Evolutionary conservation across 2,888 invertebrate species (phyloP), one percentile per base, ranked within the genome.

Genomic region (Rhaphigaster nebulosa): DNA sequence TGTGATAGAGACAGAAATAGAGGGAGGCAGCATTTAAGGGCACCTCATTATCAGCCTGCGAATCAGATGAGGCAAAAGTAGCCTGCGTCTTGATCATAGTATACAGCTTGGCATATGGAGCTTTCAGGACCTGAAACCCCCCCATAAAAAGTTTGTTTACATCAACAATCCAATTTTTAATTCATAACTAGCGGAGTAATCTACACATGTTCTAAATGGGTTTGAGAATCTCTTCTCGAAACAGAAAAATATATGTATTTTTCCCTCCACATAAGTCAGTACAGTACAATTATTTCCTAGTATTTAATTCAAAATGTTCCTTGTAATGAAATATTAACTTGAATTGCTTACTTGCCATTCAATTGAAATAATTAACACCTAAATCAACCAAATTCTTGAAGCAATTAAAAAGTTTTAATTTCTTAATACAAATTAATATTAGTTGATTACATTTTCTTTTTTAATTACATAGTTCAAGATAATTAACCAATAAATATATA

Each of bases 81-180:
- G 97, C 98, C 95, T 97, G 97, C 95, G 97, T 98, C 97, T 97
- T 98, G 96, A 98, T 97, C 95, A 98, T 97, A 95, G 96, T 97
- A 96, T 98, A 98, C 96, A 98, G 97, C 96, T 98, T 98, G 95
- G 97, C 97, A 95, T 98, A 98, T 94, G 98, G 98, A 95, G 98
- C 98, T 97, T 98, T 98, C 96, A 98, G 96, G 95, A 98, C 97
- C 98, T 98, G 95, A 95, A 94, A 90, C 38, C 90, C 90, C 90
- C 90, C 89, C 84, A 84, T 41, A 80, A 80, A 80, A 45, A 45
- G 8, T 80, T 80, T 80, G 26, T 84, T 84, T 84, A 84, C 45
- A 84, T 84, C 45, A 84, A 45, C 8, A 45, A 45, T 84, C 45
- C 45, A 45, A 26, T 84, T 84, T 50, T 52, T 18, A 52, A 6